phyloP scores from a whole-genome alignment of 2,113 vertebrate genomes.

The Strix uralensis region DNA sequence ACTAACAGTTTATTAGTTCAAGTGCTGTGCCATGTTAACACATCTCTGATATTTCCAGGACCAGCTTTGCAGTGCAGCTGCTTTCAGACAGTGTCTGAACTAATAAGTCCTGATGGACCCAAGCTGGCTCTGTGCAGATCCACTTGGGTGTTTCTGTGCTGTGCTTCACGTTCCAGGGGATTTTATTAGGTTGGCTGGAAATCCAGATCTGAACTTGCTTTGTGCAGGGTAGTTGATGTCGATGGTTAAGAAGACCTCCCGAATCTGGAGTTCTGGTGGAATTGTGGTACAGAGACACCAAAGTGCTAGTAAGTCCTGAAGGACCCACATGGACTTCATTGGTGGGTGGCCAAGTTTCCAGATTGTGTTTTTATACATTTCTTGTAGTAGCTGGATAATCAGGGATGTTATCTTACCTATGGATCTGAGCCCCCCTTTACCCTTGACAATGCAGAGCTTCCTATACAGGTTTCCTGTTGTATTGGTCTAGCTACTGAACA shows the following conservation, averaged over 20 bases:
- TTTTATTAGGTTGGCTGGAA: conserved; percentile 60
- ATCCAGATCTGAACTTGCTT: neutral
- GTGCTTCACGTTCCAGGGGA: neutral
- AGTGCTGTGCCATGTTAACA: conserved; percentile 53
- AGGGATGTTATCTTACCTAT: neutral
- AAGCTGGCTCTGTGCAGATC: conserved; percentile 25
- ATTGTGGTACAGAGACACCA: neutral
- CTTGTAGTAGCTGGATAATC: neutral
- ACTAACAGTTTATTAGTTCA: conserved; percentile 51
- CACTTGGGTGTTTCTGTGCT: conserved; percentile 35
- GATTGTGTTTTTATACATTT: neutral
- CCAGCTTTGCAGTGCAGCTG: conserved; percentile 47
- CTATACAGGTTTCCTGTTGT: neutral
- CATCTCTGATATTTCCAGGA: conserved; percentile 46
- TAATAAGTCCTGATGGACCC: conserved; percentile 49
- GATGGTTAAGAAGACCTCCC: neutral
- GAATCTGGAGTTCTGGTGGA: neutral
- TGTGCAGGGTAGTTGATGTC: neutral
- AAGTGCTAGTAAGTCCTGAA: neutral
- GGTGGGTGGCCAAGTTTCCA: neutral
- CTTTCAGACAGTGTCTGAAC: conserved; percentile 40
- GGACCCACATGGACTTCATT: neutral
- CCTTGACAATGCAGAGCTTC: neutral
- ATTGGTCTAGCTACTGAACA: neutral
- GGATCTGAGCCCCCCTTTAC: neutral